Percentiles rank a stretch among this genome's conserved stretches.
These are phyloP conservation scores for Epinotia nisella DNA, from an alignment of 2,888 invertebrate species.

Conservation along the genomic window DNA sequence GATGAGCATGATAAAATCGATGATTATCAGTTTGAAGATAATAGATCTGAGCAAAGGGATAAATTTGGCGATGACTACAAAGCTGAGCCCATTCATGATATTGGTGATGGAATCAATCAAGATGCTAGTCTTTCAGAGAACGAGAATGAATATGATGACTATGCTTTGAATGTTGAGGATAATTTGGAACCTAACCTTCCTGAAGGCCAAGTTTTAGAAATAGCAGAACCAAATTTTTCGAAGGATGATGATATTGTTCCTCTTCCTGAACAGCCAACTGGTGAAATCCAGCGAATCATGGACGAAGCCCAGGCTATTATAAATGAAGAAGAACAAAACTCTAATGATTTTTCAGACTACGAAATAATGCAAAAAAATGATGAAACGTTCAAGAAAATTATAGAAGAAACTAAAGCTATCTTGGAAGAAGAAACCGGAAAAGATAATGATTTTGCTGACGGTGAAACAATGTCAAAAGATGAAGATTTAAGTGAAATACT, in stretches of 20 bases:
- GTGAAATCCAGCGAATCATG: constrained; percentile 50
- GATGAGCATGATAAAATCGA: constrained; percentile 43
- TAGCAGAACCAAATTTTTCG: constrained; percentile 32
- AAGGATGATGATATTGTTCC: constrained; percentile 38
- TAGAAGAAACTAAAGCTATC: constrained; percentile 35
- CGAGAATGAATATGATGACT: constrained; percentile 37
- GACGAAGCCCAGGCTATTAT: constrained; percentile 54
- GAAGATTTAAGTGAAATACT: not conserved
- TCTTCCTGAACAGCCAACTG: constrained; percentile 25
- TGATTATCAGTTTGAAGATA: constrained; percentile 72
- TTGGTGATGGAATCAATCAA: constrained; percentile 30
- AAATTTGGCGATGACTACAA: constrained; percentile 42
- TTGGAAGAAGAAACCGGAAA: constrained; percentile 45
- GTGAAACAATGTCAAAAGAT: not conserved
- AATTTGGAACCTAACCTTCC: constrained; percentile 43
- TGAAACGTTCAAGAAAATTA: constrained; percentile 7
- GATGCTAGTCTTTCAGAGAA: constrained; percentile 24
- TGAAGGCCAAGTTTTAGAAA: constrained; percentile 43
- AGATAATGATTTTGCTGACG: constrained; percentile 43
- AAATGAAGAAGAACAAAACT: constrained; percentile 47
- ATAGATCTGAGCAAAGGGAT: constrained; percentile 56
- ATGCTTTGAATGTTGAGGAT: constrained; percentile 39
- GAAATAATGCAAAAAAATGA: constrained; percentile 7
- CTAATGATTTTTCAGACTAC: constrained; percentile 40
- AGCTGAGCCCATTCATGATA: constrained; percentile 12